phyloP scores from a whole-genome alignment of 1,140 invertebrate species.

The Ptiloglossa arizonensis region DNA sequence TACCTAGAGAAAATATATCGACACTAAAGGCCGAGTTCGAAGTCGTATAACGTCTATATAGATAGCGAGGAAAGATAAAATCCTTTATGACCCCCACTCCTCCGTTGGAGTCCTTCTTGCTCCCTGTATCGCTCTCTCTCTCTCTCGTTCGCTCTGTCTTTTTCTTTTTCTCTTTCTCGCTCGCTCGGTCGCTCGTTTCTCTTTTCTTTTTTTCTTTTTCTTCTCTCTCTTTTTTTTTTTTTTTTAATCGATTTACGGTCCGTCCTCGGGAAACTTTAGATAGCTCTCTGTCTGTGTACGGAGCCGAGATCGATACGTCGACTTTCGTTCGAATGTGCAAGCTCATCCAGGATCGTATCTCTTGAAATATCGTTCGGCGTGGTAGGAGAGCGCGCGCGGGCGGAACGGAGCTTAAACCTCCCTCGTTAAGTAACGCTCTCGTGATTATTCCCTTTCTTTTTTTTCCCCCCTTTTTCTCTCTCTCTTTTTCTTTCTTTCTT shows the following conservation, averaged over 20 bases:
- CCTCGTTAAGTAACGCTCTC: conserved; percentile 46
- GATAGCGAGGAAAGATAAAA: too few relatives aligned
- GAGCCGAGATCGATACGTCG: conserved; percentile 45
- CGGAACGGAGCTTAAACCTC: conserved; percentile 65
- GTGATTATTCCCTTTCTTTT: conserved; percentile 37
- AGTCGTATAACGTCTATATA: conserved; percentile 17
- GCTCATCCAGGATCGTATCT: conserved; percentile 75
- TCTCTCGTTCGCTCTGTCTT: background rate
- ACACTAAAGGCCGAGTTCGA: conserved; percentile 30
- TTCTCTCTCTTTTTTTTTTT: background rate
- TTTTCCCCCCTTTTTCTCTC: background rate
- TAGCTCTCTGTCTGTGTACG: background rate
- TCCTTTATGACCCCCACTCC: conserved; percentile 16
- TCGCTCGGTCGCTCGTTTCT: background rate
- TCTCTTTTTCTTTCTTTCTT: background rate
- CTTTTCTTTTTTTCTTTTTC: too few relatives aligned
- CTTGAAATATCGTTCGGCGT: conserved; percentile 70
- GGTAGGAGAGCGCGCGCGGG: conserved; percentile 65
- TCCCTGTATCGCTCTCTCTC: background rate
- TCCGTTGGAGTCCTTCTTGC: too few relatives aligned
- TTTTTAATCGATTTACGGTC: conserved; percentile 30
- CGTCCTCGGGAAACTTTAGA: conserved; percentile 28
- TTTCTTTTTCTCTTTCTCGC: too few relatives aligned
- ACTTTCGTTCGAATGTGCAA: conserved; percentile 73
- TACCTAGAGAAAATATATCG: conserved; percentile 47